Conservation (phyloP, 2,888 invertebrate genomes). For the Brenthis daphne region DNA sequence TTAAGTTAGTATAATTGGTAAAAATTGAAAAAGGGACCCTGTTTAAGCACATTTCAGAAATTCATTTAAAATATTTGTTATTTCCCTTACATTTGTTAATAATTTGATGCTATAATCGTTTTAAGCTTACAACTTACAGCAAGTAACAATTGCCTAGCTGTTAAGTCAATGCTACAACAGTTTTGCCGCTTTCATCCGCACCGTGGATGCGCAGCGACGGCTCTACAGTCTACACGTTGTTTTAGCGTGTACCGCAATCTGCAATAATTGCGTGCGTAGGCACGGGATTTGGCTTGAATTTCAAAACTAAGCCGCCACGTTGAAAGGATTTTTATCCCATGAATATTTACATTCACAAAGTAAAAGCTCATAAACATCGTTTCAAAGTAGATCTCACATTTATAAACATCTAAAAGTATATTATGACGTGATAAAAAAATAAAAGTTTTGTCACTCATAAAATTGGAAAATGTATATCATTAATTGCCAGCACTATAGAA, state of each 20-base stretch:
- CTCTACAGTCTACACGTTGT: slow-evolving; percentile 41
- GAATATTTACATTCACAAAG: slow-evolving; percentile 19
- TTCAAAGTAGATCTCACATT: slow-evolving; percentile 5
- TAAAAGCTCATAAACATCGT: slow-evolving; percentile 1
- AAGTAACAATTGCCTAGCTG: slow-evolving; percentile 52
- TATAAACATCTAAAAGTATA: slow-evolving; percentile 6
- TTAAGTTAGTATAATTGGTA: not conserved
- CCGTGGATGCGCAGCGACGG: slow-evolving; percentile 57
- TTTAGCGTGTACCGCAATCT: slow-evolving; percentile 47
- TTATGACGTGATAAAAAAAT: slow-evolving; percentile 8
- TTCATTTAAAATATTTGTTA: no score
- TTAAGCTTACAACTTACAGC: slow-evolving; percentile 46
- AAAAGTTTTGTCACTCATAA: not conserved
- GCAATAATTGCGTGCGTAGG: slow-evolving; percentile 43
- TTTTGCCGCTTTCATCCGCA: slow-evolving; percentile 66
- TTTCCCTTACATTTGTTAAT: not conserved
- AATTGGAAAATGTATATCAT: not conserved
- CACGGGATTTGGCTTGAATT: slow-evolving; percentile 19
- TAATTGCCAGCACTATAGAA: no score
- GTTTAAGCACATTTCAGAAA: no score
- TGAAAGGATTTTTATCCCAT: slow-evolving; percentile 19
- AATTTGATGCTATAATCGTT: not conserved
- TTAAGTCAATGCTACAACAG: slow-evolving; percentile 78
- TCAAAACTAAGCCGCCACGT: slow-evolving; percentile 17
- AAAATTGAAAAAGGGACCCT: no score